Evolutionary conservation across 1,140 invertebrate species (phyloP).

Genomic region (Meteorus sp.): DNA sequence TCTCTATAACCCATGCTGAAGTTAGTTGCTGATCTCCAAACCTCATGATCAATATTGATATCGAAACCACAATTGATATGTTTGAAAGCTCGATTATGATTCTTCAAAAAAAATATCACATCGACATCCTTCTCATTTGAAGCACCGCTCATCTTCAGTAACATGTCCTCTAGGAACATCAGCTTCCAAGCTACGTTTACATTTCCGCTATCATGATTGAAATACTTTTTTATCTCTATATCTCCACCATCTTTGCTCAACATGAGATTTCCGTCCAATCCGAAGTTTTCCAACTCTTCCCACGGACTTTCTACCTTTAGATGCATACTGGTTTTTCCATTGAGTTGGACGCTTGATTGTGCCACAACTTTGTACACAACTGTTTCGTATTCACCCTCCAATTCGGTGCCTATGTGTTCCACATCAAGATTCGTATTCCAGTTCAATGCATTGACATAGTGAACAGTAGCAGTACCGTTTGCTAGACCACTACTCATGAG

Average conservation of each 20-base stretch:
- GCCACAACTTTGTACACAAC: slow-evolving; percentile 35
- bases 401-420: neutral
- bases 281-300: slow-evolving; percentile 36
- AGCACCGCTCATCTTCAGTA: slow-evolving; percentile 36
- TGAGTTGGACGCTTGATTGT: slow-evolving; percentile 44
- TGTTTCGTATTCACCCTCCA: neutral
- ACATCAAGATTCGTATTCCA: slow-evolving; percentile 38
- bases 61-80: slow-evolving; percentile 60
- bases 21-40: slow-evolving; percentile 64
- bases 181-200: slow-evolving; percentile 39
- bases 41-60: slow-evolving; percentile 58
- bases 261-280: slow-evolving; percentile 40
- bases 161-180: slow-evolving; percentile 42
- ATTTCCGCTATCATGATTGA: slow-evolving; percentile 39
- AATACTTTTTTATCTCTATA: slow-evolving; percentile 33
- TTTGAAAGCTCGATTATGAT: slow-evolving; percentile 57
- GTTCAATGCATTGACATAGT: slow-evolving; percentile 42
- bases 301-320: slow-evolving; percentile 41
- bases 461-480: slow-evolving; percentile 36
- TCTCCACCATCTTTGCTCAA: slow-evolving; percentile 37
- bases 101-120: slow-evolving; percentile 56
- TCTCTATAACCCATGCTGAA: slow-evolving; percentile 57
- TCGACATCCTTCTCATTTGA: slow-evolving; percentile 57
- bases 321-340: slow-evolving; percentile 44
- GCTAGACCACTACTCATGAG: slow-evolving; percentile 16